Evolutionary conservation across 1,140 invertebrate species (phyloP).

Genomic region (Formica exsecta): DNA sequence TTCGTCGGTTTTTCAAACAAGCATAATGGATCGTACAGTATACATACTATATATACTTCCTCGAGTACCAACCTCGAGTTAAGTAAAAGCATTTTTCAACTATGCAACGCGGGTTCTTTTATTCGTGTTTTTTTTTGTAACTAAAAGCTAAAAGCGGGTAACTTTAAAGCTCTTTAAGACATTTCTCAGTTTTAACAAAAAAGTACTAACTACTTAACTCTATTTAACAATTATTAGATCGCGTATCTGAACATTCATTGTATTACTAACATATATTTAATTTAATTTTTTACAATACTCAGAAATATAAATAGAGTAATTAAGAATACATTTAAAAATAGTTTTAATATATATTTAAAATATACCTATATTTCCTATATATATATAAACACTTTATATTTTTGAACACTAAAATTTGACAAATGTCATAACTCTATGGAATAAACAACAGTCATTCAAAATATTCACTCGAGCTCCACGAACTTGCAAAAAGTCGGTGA

Average conservation of each 20-base stretch:
- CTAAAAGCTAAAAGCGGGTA: neutral
- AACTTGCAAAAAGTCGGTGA: conserved; percentile 30
- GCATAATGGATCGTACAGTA: neutral
- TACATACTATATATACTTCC: neutral
- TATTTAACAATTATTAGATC: neutral
- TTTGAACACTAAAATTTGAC: neutral
- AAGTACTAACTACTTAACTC: neutral
- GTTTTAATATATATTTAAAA: neutral
- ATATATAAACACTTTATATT: neutral
- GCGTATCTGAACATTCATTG: neutral
- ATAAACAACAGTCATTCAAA: conserved; percentile 42
- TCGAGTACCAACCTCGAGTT: conserved; percentile 18
- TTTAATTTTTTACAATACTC: neutral
- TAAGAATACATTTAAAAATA: neutral
- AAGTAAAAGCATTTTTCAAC: conserved; percentile 38
- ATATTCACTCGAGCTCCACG: conserved; percentile 2
- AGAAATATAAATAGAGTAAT: neutral
- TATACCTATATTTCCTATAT: neutral
- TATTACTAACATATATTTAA: neutral
- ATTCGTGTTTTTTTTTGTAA: conserved; percentile 14
- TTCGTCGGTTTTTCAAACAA: neutral
- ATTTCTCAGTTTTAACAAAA: neutral
- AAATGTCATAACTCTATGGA: neutral
- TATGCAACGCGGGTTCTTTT: neutral
- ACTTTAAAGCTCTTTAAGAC: neutral